phyloP scores from a whole-genome alignment of 2,888 invertebrate genomes.

The Drosophila niveifrons region DNA sequence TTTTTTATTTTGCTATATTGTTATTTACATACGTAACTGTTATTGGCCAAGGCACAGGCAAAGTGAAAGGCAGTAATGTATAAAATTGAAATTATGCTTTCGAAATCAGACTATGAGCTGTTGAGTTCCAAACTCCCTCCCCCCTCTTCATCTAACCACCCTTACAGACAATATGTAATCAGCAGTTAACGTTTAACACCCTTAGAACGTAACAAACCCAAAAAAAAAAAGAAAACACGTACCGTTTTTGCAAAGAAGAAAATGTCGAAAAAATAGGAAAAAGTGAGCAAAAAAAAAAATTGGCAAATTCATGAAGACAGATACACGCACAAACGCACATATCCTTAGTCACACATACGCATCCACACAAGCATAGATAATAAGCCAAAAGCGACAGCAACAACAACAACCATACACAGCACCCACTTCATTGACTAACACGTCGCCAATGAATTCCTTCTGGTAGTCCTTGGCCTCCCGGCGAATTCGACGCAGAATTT shows the following conservation, averaged over 20 bases:
- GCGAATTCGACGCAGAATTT: slow-evolving; percentile 24
- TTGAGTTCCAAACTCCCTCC: neutral
- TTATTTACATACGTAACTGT: neutral
- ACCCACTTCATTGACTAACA: slow-evolving; percentile 62
- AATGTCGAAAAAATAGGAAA: slow-evolving; percentile 23
- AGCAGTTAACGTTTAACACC: slow-evolving; percentile 75
- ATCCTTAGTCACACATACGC: slow-evolving; percentile 24
- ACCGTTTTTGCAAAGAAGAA: slow-evolving; percentile 23
- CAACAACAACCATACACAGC: slow-evolving; percentile 18
- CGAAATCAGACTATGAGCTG: slow-evolving; percentile 47
- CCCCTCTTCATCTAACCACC: neutral
- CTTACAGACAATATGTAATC: slow-evolving; percentile 69
- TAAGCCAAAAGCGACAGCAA: slow-evolving; percentile 52
- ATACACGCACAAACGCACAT: slow-evolving; percentile 31
- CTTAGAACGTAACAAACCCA: slow-evolving; percentile 57
- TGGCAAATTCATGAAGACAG: slow-evolving; percentile 66
- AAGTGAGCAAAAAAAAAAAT: slow-evolving; percentile 16
- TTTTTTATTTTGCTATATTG: neutral
- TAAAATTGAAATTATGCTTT: slow-evolving; percentile 17
- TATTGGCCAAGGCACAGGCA: neutral
- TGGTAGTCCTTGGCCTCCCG: slow-evolving; percentile 34
- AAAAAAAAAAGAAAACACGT: slow-evolving; percentile 59
- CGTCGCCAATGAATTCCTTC: slow-evolving; percentile 43
- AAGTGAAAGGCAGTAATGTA: neutral
- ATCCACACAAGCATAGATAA: slow-evolving; percentile 45